These are phyloP conservation scores for Geotrupes spiniger DNA, from an alignment of 2,888 invertebrate species.

Conservation along the genomic window DNA sequence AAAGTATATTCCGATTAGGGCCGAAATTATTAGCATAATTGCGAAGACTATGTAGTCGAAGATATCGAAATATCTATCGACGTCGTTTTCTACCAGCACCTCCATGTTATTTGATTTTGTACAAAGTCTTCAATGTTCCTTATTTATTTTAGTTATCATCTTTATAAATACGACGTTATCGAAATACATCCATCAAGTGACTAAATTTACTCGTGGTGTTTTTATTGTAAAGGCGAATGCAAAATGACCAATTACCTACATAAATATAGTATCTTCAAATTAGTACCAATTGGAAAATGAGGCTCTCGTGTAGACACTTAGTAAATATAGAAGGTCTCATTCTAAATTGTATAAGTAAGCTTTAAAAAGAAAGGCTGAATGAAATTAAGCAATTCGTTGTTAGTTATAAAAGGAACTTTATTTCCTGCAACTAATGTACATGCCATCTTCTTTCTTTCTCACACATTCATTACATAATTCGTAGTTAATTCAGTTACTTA, in stretches of 20 bases:
- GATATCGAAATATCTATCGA: slow-evolving; percentile 54
- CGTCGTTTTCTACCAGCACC: slow-evolving; percentile 28
- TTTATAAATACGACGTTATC: neutral
- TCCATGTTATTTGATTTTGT: slow-evolving; percentile 6
- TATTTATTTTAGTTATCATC: neutral
- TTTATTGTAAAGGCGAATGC: slow-evolving; percentile 26
- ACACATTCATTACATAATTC: no score
- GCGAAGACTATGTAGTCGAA: slow-evolving; percentile 67
- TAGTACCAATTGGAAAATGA: slow-evolving; percentile 42
- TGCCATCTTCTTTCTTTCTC: neutral
- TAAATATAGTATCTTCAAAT: slow-evolving; percentile 38
- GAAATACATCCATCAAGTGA: neutral
- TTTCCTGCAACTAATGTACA: no score
- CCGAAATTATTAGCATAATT: slow-evolving; percentile 62
- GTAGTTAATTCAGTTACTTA: no score
- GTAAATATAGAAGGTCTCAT: slow-evolving; percentile 21
- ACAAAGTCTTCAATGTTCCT: no score
- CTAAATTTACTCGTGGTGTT: slow-evolving; percentile 1
- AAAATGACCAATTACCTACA: slow-evolving; percentile 36
- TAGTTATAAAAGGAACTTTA: no score
- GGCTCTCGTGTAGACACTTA: slow-evolving; percentile 26
- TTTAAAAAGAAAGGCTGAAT: slow-evolving; percentile 23
- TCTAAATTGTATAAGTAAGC: slow-evolving; percentile 28
- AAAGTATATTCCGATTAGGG: slow-evolving; percentile 67
- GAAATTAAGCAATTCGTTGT: slow-evolving; percentile 9